Conservation (phyloP, 2,113 vertebrate genomes). For the Mola mola region DNA sequence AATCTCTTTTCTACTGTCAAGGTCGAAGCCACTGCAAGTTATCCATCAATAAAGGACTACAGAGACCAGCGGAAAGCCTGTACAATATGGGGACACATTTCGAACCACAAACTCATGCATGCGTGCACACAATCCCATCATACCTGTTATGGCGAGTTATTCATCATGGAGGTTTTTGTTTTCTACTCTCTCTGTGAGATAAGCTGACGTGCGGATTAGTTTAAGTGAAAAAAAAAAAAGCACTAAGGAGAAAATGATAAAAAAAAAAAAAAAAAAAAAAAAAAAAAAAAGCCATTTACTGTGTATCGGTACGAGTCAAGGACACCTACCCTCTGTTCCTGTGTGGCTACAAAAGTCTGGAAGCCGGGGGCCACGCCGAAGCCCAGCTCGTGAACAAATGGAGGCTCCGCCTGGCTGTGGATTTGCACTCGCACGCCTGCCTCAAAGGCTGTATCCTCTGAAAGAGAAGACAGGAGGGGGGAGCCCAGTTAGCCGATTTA, state of each 20-base stretch:
- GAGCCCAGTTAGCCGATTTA: not conserved
- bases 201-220: too few species aligned
- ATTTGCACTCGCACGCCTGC: constrained; percentile 98
- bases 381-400: constrained; percentile 96
- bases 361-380: constrained; percentile 98
- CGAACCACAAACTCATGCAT: too few species aligned
- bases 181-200: too few species aligned
- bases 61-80: too few species aligned
- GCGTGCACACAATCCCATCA: too few species aligned
- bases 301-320: constrained; percentile 17
- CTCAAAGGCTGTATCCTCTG: constrained; percentile 98
- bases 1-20: constrained; percentile 38
- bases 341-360: constrained; percentile 98
- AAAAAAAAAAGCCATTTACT: too few species aligned
- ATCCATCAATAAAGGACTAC: too few species aligned
- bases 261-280: constrained; percentile 7
- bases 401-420: constrained; percentile 97
- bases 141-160: too few species aligned
- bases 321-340: constrained; percentile 94
- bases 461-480: constrained; percentile 54
- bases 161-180: too few species aligned
- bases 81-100: too few species aligned
- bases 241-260: constrained; percentile 14
- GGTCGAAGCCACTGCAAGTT: constrained; percentile 32
- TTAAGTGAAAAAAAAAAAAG: too few species aligned